Evolutionary conservation across 2,113 vertebrate genomes (phyloP).

Genomic region (Cepphus grylle): DNA sequence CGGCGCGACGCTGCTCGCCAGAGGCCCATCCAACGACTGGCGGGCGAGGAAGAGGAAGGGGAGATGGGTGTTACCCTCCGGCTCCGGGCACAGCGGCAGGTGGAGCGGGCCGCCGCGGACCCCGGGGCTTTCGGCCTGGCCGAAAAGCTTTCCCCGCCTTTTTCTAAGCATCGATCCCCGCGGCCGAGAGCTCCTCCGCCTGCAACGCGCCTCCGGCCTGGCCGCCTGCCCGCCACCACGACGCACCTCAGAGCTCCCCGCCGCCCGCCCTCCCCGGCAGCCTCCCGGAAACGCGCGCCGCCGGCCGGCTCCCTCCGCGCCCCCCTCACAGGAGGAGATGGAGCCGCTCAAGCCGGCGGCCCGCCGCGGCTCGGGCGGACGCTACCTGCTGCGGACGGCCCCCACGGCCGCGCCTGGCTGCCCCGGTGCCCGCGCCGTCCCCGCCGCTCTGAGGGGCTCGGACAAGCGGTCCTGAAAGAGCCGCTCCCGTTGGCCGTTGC

Average conservation of each 20-base stretch:
- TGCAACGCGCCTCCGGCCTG: background rate
- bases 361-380: background rate
- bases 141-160: background rate
- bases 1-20: background rate
- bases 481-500: background rate
- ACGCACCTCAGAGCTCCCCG: background rate
- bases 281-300: background rate
- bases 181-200: background rate
- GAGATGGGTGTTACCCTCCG: background rate
- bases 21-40: background rate
- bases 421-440: background rate
- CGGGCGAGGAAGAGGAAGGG: background rate
- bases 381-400: background rate
- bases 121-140: background rate
- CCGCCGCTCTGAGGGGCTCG: background rate
- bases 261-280: background rate
- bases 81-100: background rate
- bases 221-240: background rate
- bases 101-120: background rate
- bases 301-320: background rate
- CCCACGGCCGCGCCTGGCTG: accelerated
- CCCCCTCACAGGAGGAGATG: background rate
- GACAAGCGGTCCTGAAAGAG: background rate
- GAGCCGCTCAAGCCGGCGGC: background rate
- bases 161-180: background rate